Evolutionary conservation across 2,888 invertebrate genomes (phyloP), one percentile per base, ranked within the genome.

Genomic region (Phyllotreta striolata): DNA sequence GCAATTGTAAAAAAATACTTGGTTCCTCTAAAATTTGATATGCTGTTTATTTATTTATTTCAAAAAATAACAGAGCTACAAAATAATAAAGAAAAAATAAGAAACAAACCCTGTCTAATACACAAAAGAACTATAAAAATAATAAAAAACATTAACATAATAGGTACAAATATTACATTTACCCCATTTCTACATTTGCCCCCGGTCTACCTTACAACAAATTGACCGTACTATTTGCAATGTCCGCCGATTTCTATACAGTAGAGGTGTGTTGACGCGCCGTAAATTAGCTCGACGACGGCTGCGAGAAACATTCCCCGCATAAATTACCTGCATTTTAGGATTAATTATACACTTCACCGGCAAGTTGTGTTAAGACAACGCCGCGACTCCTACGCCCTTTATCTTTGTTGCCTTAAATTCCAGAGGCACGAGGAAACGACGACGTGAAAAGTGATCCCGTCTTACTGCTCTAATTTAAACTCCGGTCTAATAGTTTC

Each of bases 271-370:
- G 79, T 78, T 80, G 81, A 81, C 80, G 80, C 76, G 76, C 74
- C 79, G 80, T 82, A 82, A 81, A 81, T 82, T 82, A 81, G 80
- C 79, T 80, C 76, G 76, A 75, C 77, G 76, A 75, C 77, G 76
- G 76, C 76, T 79, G 81, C 80, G 81, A 81, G 81, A 80, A 82
- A 82, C 81, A 81, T 81, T 81, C 81, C 78, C 76, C 74, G 80
- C 81, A 82, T 81, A 82, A 82, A 82, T 82, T 81, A 82, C 80
- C 81, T 81, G 80, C 81, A 80, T 81, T 81, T 81, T 81, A 79
- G 79, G 80, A 80, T 81, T 81, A 81, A 81, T 81, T 81, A 81
- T 78, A 81, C 81, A 81, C 81, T 81, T 80, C 80, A 80, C 79
- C 80, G 78, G 79, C 78, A 77, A 77, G 76, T 77, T 76, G 71